Evolutionary conservation across 2,888 invertebrate species (phyloP).

Genomic region (Sturmia bella): DNA sequence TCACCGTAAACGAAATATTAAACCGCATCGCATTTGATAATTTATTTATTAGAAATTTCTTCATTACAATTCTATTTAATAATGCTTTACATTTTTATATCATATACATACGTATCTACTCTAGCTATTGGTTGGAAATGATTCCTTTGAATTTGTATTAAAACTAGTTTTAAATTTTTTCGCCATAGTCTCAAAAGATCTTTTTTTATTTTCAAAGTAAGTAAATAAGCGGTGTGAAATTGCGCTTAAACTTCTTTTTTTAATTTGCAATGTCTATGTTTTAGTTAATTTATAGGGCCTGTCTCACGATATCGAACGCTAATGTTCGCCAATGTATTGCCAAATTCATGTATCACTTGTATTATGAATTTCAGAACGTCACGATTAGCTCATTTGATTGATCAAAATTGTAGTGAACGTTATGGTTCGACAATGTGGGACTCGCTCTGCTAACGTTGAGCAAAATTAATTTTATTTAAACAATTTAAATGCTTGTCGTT

Average conservation of each 20-base stretch:
- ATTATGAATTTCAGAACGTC: no score
- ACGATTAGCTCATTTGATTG: no score
- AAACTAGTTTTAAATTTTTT: background rate
- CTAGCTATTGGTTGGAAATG: slow-evolving; percentile 63
- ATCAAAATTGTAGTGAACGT: no score
- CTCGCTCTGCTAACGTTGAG: no score
- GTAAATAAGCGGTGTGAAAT: slow-evolving; percentile 7
- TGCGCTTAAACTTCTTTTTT: background rate
- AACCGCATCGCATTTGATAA: slow-evolving; percentile 15
- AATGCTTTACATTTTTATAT: slow-evolving; percentile 23
- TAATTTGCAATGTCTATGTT: no score
- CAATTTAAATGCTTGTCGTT: no score
- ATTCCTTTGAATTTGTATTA: slow-evolving; percentile 38
- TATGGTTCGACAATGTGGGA: no score
- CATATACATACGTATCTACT: slow-evolving; percentile 39
- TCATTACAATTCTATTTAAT: background rate
- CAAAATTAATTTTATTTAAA: no score
- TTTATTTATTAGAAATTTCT: background rate
- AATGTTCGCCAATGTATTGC: no score
- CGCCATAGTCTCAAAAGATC: background rate
- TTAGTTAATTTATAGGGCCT: no score
- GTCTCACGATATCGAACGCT: no score
- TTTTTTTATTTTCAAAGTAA: slow-evolving; percentile 20
- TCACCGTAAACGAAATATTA: slow-evolving; percentile 20
- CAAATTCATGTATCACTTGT: no score